These are phyloP conservation scores for Rapana venosa DNA, from an alignment of 2,888 invertebrate genomes.

Conservation along the genomic window DNA sequence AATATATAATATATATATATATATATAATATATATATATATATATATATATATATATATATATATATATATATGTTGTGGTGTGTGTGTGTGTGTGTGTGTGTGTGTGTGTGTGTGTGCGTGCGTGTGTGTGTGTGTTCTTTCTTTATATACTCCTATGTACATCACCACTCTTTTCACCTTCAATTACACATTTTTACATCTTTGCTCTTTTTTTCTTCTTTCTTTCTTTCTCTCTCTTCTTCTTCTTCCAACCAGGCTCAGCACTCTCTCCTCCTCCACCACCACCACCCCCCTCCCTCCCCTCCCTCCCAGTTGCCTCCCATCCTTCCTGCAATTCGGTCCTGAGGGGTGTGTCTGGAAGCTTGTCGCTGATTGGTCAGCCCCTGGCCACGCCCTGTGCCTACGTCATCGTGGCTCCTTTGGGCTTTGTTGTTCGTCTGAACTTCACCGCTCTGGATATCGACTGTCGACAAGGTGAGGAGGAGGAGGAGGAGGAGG, in stretches of 20 bases:
- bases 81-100: too few species aligned
- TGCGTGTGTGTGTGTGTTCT: too few species aligned
- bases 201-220: neutral
- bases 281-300: neutral
- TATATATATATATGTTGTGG: too few species aligned
- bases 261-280: neutral
- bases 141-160: too few species aligned
- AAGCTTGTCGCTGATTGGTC: conserved; percentile 41
- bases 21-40: too few species aligned
- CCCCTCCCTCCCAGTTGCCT: neutral
- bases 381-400: conserved; percentile 19
- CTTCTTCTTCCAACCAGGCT: neutral
- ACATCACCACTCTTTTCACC: too few species aligned
- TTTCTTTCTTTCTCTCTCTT: neutral
- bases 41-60: too few species aligned
- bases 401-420: conserved; percentile 35
- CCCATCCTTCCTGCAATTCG: conserved; percentile 16
- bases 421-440: conserved; percentile 6
- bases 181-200: too few species aligned
- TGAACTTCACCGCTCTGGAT: conserved; percentile 24
- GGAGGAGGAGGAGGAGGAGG: neutral
- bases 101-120: too few species aligned
- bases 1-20: too few species aligned
- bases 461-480: conserved; percentile 36
- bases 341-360: conserved; percentile 22